These are phyloP conservation scores for Agrotis ipsilon DNA, from an alignment of 2,888 invertebrate species.

Conservation along the genomic window DNA sequence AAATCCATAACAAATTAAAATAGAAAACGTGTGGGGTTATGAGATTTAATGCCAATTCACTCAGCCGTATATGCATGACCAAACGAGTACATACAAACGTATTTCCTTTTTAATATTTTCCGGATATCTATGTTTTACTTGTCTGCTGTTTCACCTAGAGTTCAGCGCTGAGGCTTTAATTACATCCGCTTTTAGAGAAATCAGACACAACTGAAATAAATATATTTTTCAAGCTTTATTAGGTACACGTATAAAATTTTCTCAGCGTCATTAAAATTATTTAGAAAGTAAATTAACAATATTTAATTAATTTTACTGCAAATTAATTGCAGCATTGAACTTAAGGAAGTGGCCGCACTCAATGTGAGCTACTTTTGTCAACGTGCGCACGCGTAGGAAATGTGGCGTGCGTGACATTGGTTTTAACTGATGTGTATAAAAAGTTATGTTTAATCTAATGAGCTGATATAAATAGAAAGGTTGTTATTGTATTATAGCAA, in stretches of 20 bases:
- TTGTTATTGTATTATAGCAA: not conserved
- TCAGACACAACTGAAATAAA: not conserved
- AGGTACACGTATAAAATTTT: not conserved
- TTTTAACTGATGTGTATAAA: constrained; percentile 25
- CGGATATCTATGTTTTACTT: not conserved
- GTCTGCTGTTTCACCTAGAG: not conserved
- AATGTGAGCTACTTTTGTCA: constrained; percentile 76
- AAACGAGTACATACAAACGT: too few relatives aligned
- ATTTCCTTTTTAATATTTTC: not conserved
- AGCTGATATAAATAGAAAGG: not conserved
- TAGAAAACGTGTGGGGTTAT: not conserved
- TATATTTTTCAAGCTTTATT: not conserved
- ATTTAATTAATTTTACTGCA: constrained; percentile 21
- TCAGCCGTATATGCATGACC: not conserved
- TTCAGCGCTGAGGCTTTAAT: not conserved
- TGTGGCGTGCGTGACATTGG: constrained; percentile 36
- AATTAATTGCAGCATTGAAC: constrained; percentile 61
- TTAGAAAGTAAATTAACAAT: constrained; percentile 55
- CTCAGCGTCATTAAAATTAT: not conserved
- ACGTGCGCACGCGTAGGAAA: constrained; percentile 53
- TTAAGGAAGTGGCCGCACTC: constrained; percentile 72
- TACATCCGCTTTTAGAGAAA: constrained; percentile 23
- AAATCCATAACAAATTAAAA: too few relatives aligned
- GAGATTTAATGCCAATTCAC: not conserved
- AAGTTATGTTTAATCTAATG: constrained; percentile 17